These are phyloP conservation scores for Pocillopora damicornis DNA, from an alignment of 64 coral and sea anemone species.

Conservation along the genomic window DNA sequence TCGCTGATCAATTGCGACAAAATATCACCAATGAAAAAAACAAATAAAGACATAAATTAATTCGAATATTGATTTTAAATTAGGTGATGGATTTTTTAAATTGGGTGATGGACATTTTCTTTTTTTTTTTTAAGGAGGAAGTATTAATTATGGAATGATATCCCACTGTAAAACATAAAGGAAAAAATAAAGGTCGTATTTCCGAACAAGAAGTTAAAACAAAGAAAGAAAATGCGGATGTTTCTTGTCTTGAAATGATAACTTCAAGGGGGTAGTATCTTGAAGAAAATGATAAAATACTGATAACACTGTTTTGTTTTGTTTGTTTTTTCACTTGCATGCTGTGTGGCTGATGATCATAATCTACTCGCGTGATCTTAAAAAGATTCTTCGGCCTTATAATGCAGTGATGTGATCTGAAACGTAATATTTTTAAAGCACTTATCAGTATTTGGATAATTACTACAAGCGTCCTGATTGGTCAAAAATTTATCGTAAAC, in stretches of 20 bases:
- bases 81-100: not conserved
- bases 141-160: not conserved
- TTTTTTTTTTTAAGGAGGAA: not conserved
- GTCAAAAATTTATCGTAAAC: no score
- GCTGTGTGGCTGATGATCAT: no score
- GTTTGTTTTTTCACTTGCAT: no score
- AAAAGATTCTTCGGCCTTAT: no score
- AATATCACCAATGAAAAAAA: not conserved
- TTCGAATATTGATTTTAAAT: not conserved
- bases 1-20: not conserved
- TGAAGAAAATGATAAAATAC: not conserved
- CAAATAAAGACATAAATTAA: not conserved
- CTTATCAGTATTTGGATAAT: no score
- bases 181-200: not conserved
- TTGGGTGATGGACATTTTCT: no score
- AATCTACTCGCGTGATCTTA: no score
- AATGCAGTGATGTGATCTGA: no score
- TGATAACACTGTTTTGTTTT: not conserved
- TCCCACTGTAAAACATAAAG: not conserved
- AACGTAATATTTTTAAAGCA: no score
- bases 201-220: not conserved
- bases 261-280: not conserved
- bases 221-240: not conserved
- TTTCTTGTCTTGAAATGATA: not conserved
- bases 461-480: no score